These are phyloP conservation scores for Brachypodius melanocephalos DNA, from an alignment of 2,113 vertebrate genomes.

Conservation along the genomic window DNA sequence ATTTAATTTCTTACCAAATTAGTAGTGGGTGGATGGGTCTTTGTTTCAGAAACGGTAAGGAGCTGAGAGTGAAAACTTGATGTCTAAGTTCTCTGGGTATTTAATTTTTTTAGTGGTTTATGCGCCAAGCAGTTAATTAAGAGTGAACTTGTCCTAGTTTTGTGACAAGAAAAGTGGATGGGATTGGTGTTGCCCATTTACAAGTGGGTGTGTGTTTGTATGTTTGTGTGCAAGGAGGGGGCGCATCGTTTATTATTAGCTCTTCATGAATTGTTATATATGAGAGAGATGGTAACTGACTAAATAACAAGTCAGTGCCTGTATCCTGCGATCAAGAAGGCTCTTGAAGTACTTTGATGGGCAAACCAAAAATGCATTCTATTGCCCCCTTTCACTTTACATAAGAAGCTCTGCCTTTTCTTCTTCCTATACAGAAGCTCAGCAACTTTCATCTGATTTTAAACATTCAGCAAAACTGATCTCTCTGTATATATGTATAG, in stretches of 20 bases:
- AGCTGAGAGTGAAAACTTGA: conserved; percentile 26
- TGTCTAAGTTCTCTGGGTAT: neutral
- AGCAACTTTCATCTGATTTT: conserved; percentile 40
- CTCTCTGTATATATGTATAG: neutral
- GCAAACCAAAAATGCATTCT: neutral
- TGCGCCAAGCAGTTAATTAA: conserved; percentile 38
- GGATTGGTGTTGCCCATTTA: conserved; percentile 44
- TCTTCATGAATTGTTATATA: conserved; percentile 6
- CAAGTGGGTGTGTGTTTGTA: neutral
- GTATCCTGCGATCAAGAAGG: neutral
- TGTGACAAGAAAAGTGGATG: conserved; percentile 37
- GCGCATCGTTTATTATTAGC: conserved; percentile 34
- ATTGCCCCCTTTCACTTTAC: neutral
- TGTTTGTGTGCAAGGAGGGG: neutral
- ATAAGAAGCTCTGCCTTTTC: conserved; percentile 1
- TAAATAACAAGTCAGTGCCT: conserved; percentile 17
- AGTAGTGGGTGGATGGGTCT: neutral
- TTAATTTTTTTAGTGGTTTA: neutral
- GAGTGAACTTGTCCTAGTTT: conserved; percentile 51
- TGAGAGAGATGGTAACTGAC: neutral
- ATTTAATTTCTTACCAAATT: conserved; percentile 48
- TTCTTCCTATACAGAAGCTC: neutral
- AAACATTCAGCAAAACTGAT: neutral
- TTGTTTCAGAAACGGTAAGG: conserved; percentile 38
- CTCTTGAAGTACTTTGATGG: neutral